Evolutionary conservation across 1,140 invertebrate genomes (phyloP).

Genomic region (Heterodera schachtii): DNA sequence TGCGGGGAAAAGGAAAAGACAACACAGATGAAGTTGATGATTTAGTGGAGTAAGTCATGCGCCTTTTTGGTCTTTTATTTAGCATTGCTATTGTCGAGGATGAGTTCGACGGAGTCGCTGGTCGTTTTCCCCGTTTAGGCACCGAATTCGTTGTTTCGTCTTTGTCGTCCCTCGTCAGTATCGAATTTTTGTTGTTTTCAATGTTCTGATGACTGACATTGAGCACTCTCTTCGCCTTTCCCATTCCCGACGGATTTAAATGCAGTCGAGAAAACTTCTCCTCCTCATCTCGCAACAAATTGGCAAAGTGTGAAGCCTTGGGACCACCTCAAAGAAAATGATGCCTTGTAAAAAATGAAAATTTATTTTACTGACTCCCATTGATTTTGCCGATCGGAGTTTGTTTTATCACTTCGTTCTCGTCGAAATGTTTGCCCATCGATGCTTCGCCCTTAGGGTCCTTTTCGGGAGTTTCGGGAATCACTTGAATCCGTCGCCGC

Average conservation of each 20-base stretch:
- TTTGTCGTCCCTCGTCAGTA: not conserved
- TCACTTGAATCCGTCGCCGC: not conserved
- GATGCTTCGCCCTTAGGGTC: not conserved
- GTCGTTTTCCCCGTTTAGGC: not conserved
- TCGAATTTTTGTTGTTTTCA: not conserved
- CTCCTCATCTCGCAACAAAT: slow-evolving; percentile 5
- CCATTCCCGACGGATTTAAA: not conserved
- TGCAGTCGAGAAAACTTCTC: not conserved
- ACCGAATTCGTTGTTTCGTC: not conserved
- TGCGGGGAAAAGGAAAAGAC: not conserved
- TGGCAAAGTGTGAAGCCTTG: not conserved
- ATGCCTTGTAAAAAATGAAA: not conserved
- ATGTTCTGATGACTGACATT: not conserved
- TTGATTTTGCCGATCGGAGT: slow-evolving; percentile 1
- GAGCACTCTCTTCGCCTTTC: not conserved
- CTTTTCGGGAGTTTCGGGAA: not conserved
- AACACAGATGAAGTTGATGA: not conserved
- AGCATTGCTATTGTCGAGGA: not conserved
- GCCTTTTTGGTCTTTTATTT: not conserved
- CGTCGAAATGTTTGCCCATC: not conserved
- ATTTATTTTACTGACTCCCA: not conserved
- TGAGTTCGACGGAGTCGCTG: not conserved
- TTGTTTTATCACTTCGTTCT: not conserved
- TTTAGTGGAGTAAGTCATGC: not conserved
- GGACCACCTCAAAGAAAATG: not conserved